Base-by-base conservation (phyloP, 2,888 invertebrate genomes). In the Oxystoma pomonae region DNA sequence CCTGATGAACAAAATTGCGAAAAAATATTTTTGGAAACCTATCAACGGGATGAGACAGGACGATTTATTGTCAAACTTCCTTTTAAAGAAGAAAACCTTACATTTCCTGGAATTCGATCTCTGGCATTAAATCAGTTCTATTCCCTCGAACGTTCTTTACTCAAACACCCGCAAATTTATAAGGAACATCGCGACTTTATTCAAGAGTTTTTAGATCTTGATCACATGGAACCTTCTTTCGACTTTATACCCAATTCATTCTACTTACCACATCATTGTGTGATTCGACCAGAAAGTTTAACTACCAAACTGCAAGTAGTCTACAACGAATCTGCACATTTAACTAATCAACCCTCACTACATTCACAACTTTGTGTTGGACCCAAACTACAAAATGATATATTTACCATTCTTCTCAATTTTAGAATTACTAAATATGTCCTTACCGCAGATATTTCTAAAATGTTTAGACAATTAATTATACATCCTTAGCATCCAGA, bases 21-120 rank as follows among this genome's bases (percentile, higher is more conserved):
- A n/a, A n/a, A n/a, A n/a, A n/a, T n/a, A n/a, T n/a, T n/a, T n/a
- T n/a, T n/a, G n/a, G n/a, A n/a, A n/a, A n/a, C n/a, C n/a, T n/a
- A n/a, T n/a, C n/a, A n/a, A n/a, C n/a, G 50, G 12, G 50, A 50
- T 50, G 50, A 50, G 9, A 12, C 50, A 12, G 50, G 50, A 50
- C 50, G 50, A 50, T 50, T 50, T n/a, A n/a, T 50, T 50, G n/a
- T 50, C 50, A 50, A 50, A 50, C 50, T 50, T 50, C 50, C 50
- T n/a, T 50, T 50, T 50, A 50, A 12, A 12, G n/a, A 50, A 12
- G n/a, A n/a, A 9, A 50, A 50, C n/a, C 50, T n/a, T 50, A n/a
- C 50, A 50, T 50, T 50, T 50, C 50, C 50, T 50, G 50, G 50
- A 50, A 50, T 50, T 50, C 50, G 50, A 12, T 50, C 50, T 12